Evolutionary conservation across 2,113 vertebrate species (phyloP).

Genomic region (Nansenia antarctica): DNA sequence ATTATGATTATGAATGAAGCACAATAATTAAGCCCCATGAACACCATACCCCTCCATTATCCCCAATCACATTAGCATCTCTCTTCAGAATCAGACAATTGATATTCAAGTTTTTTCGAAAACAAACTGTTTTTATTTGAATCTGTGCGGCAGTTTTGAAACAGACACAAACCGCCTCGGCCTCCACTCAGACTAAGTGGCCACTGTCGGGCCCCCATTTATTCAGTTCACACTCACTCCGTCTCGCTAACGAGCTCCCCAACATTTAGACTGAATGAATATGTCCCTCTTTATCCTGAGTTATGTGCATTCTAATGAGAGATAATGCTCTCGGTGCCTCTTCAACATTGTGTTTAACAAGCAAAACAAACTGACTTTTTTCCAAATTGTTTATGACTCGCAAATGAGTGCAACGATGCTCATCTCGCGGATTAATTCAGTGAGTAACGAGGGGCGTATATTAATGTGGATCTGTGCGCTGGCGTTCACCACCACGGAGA

Average conservation of each 20-base stretch:
- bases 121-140: slow-evolving; percentile 46
- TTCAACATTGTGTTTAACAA: slow-evolving; percentile 25
- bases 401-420: slow-evolving; percentile 39
- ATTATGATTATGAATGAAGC: no score
- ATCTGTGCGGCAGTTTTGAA: slow-evolving; percentile 34
- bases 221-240: slow-evolving; percentile 48
- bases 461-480: slow-evolving; percentile 24
- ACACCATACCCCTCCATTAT: slow-evolving; percentile 39
- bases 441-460: slow-evolving; percentile 45
- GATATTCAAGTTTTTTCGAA: background rate
- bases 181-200: background rate
- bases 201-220: background rate
- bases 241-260: slow-evolving; percentile 53
- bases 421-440: slow-evolving; percentile 51
- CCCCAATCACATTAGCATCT: slow-evolving; percentile 37
- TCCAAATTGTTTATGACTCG: slow-evolving; percentile 45
- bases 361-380: slow-evolving; percentile 18
- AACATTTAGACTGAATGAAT: slow-evolving; percentile 31
- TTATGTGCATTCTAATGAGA: slow-evolving; percentile 64
- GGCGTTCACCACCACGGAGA: slow-evolving; percentile 3
- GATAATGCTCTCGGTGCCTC: slow-evolving; percentile 23
- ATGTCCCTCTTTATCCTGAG: slow-evolving; percentile 26
- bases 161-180: background rate
- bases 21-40: no score
- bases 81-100: slow-evolving; percentile 30